Evolutionary conservation across 2,888 invertebrate species (phyloP).

Genomic region (Pyrrhia umbra): DNA sequence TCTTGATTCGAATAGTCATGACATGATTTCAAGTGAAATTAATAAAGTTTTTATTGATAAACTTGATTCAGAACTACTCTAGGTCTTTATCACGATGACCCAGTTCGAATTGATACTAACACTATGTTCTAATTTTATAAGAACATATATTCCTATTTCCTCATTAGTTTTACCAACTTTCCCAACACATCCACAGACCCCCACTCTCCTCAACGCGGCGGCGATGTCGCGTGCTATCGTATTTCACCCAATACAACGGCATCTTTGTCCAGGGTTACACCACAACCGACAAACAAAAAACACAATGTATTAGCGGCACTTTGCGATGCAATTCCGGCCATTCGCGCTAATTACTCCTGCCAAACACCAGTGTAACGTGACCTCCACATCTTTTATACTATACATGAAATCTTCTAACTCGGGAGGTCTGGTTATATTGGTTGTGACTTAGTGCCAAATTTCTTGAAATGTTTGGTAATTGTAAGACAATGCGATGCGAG

Average conservation of each 20-base stretch:
- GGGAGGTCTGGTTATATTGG: constrained; percentile 66
- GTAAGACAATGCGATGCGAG: constrained; percentile 84
- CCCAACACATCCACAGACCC: constrained; percentile 34
- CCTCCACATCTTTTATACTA: constrained; percentile 49
- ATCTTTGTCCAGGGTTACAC: constrained; percentile 73
- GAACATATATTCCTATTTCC: not conserved
- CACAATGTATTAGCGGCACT: constrained; percentile 85
- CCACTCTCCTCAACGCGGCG: constrained; percentile 71
- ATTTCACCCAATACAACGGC: constrained; percentile 81
- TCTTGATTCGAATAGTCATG: no score
- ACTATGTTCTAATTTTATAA: no score
- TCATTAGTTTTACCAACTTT: constrained; percentile 17
- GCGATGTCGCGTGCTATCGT: constrained; percentile 86
- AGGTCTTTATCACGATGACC: no score
- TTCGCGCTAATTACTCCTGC: constrained; percentile 79
- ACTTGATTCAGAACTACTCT: no score
- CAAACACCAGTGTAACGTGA: constrained; percentile 48
- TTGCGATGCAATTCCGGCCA: constrained; percentile 82
- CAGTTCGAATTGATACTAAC: no score
- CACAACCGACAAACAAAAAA: constrained; percentile 78
- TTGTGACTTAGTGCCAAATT: constrained; percentile 81
- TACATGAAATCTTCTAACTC: constrained; percentile 28
- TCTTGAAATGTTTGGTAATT: constrained; percentile 85
- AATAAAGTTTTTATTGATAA: no score
- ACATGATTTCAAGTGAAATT: no score